A percentile compares a stretch with the other conserved stretches of the same genome.
Evolutionary conservation across 2,888 invertebrate genomes (phyloP).

Genomic region (Gibbula magus): DNA sequence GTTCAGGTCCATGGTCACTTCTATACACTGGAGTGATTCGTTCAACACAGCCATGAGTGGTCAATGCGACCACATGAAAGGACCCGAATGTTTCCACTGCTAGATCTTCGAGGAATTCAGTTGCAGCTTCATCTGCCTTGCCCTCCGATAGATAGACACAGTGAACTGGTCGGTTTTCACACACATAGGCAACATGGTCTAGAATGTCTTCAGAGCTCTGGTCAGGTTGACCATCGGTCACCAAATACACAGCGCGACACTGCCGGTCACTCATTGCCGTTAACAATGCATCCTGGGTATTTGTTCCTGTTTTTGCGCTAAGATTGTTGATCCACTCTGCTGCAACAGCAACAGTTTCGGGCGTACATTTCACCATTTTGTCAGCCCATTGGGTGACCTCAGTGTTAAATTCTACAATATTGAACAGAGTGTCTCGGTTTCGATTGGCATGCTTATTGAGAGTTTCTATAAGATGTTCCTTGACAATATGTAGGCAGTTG

Average conservation of each 20-base stretch:
- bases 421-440: conserved; percentile 64
- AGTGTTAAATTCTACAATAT: conserved; percentile 73
- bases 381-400: conserved; percentile 74
- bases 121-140: conserved; percentile 60
- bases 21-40: conserved; percentile 69
- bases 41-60: conserved; percentile 70
- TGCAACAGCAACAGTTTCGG: conserved; percentile 72
- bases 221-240: conserved; percentile 74
- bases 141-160: conserved; percentile 70
- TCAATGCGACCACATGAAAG: conserved; percentile 68
- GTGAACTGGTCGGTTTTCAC: conserved; percentile 68
- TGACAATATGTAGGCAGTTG: conserved; percentile 68
- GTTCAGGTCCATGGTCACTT: conserved; percentile 61
- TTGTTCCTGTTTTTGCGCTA: conserved; percentile 72
- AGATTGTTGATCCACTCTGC: conserved; percentile 70
- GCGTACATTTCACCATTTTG: conserved; percentile 72
- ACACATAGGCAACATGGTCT: conserved; percentile 63
- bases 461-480: conserved; percentile 71
- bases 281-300: conserved; percentile 71
- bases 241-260: conserved; percentile 71
- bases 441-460: conserved; percentile 61
- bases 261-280: conserved; percentile 67
- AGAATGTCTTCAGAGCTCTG: conserved; percentile 70
- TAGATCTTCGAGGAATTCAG: conserved; percentile 71
- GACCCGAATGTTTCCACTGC: conserved; percentile 73